These are phyloP conservation scores for Drosophila borborema DNA, from an alignment of 2,888 invertebrate genomes.

Conservation along the genomic window DNA sequence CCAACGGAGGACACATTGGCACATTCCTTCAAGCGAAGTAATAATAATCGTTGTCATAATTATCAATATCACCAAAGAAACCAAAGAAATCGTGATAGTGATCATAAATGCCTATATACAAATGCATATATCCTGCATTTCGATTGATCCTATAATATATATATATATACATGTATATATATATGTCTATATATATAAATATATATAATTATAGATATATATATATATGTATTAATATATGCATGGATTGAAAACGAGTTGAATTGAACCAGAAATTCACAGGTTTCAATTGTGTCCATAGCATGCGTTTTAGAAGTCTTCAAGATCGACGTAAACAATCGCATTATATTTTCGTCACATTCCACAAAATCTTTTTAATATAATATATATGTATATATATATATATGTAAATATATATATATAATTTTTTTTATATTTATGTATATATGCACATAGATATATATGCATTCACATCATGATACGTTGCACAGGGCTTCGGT, in stretches of 20 bases:
- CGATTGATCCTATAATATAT: slow-evolving; percentile 31
- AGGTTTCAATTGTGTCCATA: not conserved
- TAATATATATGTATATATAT: slow-evolving; percentile 1
- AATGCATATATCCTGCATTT: slow-evolving; percentile 39
- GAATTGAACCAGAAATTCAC: not conserved
- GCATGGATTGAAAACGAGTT: slow-evolving; percentile 1
- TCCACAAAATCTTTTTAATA: slow-evolving; percentile 13
- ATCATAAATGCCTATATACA: slow-evolving; percentile 37
- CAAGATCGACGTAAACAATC: slow-evolving; percentile 23
- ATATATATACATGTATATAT: slow-evolving; percentile 4
- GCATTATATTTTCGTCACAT: not conserved
- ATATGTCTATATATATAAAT: not conserved
- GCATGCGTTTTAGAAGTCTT: slow-evolving; percentile 26
- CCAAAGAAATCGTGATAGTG: slow-evolving; percentile 39
- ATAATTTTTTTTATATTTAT: slow-evolving; percentile 2
- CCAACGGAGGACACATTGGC: slow-evolving; percentile 27
- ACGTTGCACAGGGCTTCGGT: slow-evolving; percentile 8
- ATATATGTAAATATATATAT: slow-evolving; percentile 8
- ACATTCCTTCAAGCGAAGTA: slow-evolving; percentile 63
- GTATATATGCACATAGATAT: slow-evolving; percentile 3
- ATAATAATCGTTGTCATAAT: slow-evolving; percentile 44
- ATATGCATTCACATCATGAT: not conserved
- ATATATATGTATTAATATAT: not conserved
- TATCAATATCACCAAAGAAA: slow-evolving; percentile 47
- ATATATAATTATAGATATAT: not conserved